These are phyloP conservation scores for Suncus etruscus DNA, from an alignment of 2,113 vertebrate species.

Conservation along the genomic window DNA sequence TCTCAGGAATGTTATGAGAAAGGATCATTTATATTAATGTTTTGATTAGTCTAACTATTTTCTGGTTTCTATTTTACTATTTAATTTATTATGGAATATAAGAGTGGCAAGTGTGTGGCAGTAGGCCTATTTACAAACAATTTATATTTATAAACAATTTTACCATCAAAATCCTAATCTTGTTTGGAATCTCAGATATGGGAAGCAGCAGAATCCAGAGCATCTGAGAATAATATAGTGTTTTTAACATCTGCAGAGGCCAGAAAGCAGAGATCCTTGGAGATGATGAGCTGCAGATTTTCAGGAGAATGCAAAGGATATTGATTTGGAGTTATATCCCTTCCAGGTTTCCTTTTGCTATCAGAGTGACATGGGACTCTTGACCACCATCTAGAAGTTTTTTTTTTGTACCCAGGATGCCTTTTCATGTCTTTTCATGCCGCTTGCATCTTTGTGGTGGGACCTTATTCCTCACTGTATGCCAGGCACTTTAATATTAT, in stretches of 20 bases:
- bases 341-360: background rate
- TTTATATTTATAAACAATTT: background rate
- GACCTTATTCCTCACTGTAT: too few species aligned
- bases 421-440: background rate
- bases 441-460: background rate
- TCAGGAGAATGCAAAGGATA: background rate
- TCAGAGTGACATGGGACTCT: too few species aligned
- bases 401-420: too few species aligned
- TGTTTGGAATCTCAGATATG: background rate
- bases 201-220: background rate
- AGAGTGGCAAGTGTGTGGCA: background rate
- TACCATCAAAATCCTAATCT: background rate
- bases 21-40: background rate
- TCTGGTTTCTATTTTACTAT: background rate
- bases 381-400: background rate
- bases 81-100: background rate
- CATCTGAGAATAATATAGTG: background rate
- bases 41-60: background rate
- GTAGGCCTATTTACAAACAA: slow-evolving; percentile 20
- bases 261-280: background rate
- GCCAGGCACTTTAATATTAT: background rate
- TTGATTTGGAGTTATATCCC: background rate
- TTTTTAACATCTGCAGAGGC: background rate
- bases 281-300: background rate
- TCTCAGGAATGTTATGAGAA: background rate